Evolutionary conservation across 1,140 invertebrate genomes (phyloP).

Genomic region (Pseudomyrmex dendroicus): DNA sequence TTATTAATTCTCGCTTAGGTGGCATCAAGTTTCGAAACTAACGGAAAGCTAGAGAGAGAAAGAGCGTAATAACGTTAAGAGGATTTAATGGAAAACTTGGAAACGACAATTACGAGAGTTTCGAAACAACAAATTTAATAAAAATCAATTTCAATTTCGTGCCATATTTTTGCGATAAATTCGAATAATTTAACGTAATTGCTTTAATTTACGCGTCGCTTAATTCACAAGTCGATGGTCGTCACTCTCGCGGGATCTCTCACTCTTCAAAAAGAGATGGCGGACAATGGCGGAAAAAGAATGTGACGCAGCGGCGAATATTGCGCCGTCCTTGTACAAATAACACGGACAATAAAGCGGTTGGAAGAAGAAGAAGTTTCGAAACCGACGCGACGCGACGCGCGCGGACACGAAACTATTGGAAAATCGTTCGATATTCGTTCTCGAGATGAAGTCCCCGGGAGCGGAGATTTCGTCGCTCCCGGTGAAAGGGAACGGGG

Average conservation of each 20-base stretch:
- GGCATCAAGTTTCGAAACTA: background rate
- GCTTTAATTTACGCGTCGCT: background rate
- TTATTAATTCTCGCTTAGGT: constrained; percentile 17
- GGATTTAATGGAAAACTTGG: background rate
- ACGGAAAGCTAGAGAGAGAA: too few relatives aligned
- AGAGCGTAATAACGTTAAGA: background rate
- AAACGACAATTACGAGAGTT: background rate
- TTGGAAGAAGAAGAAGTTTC: background rate
- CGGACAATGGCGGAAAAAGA: constrained; percentile 27
- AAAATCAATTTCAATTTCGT: background rate
- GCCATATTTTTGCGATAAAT: constrained; percentile 11
- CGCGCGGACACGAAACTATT: constrained; percentile 21
- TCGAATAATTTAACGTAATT: background rate
- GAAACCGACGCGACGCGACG: background rate
- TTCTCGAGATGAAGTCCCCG: background rate
- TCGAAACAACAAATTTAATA: background rate
- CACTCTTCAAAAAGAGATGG: background rate
- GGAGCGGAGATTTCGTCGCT: background rate
- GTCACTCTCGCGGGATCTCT: constrained; percentile 24
- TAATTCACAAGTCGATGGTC: constrained; percentile 30
- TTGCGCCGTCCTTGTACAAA: constrained; percentile 9
- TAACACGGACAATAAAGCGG: constrained; percentile 37
- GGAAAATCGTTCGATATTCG: constrained; percentile 45
- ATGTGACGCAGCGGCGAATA: background rate
- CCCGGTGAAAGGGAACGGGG: background rate